These are phyloP conservation scores for Hydriomena furcata DNA, from an alignment of 2,888 invertebrate species.

Conservation along the genomic window DNA sequence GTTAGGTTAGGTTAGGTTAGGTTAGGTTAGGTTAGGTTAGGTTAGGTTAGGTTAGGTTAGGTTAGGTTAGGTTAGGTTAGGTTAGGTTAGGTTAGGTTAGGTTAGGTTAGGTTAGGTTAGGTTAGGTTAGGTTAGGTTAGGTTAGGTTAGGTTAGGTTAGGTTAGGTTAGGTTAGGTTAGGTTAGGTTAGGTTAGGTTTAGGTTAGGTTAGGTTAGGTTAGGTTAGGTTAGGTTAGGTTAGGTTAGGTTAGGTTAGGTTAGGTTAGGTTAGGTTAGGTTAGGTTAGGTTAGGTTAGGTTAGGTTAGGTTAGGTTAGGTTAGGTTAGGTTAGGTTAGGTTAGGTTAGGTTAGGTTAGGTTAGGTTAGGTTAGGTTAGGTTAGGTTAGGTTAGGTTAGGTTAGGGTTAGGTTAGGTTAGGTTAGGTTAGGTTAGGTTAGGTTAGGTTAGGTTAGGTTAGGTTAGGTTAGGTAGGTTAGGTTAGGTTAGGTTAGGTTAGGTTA, in stretches of 20 bases:
- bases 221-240: constrained; percentile 10
- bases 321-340: constrained; percentile 34
- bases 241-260: constrained; percentile 1
- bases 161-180: constrained; percentile 35
- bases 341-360: constrained; percentile 29
- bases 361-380: constrained; percentile 24
- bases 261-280: constrained; percentile 19
- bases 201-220: constrained; percentile 29
- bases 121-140: constrained; percentile 14
- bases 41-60: constrained; percentile 20
- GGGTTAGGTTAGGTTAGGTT: constrained; percentile 33
- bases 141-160: constrained; percentile 33
- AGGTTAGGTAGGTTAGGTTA: constrained; percentile 35
- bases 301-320: constrained; percentile 18
- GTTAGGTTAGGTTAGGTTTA: constrained; percentile 28
- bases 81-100: constrained; percentile 24
- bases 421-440: constrained; percentile 32
- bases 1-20: constrained; percentile 24
- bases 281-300: constrained; percentile 30
- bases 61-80: constrained; percentile 20
- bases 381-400: constrained; percentile 29
- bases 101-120: constrained; percentile 22
- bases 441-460: constrained; percentile 33
- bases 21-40: constrained; percentile 23
- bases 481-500: constrained; percentile 29